A percentile compares a stretch with the other conserved stretches of the same genome.
These are phyloP conservation scores for Scaptomyza cyrtandrae DNA, from an alignment of 2,888 invertebrate genomes.

Conservation along the genomic window DNA sequence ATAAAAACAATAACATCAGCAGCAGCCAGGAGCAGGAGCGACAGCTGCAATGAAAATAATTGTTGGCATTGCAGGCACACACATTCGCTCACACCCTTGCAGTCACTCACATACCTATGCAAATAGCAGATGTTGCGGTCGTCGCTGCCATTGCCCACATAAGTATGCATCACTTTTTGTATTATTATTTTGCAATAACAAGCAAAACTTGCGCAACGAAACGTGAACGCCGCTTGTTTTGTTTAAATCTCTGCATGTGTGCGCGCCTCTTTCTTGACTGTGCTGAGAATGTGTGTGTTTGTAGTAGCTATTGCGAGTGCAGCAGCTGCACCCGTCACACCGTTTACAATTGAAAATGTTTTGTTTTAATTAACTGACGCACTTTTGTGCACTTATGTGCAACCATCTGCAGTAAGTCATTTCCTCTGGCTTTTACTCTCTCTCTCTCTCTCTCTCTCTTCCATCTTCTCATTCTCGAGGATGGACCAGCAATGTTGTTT, in stretches of 20 bases:
- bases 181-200: slow-evolving; percentile 49
- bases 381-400: slow-evolving; percentile 63
- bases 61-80: slow-evolving; percentile 45
- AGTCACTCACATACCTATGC: slow-evolving; percentile 51
- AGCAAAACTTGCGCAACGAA: slow-evolving; percentile 57
- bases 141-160: slow-evolving; percentile 48
- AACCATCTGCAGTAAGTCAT: slow-evolving; percentile 21
- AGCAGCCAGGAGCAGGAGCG: slow-evolving; percentile 71
- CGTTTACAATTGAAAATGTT: slow-evolving; percentile 80
- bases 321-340: slow-evolving; percentile 23
- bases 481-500: slow-evolving; percentile 16
- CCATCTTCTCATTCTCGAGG: background rate
- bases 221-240: slow-evolving; percentile 50
- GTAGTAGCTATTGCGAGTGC: slow-evolving; percentile 9
- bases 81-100: slow-evolving; percentile 2
- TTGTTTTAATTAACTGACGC: slow-evolving; percentile 81
- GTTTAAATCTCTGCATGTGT: slow-evolving; percentile 26
- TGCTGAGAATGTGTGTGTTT: slow-evolving; percentile 11
- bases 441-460: background rate
- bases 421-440: background rate
- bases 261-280: slow-evolving; percentile 23
- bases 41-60: slow-evolving; percentile 78
- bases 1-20: slow-evolving; percentile 65
- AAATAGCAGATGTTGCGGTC: slow-evolving; percentile 39
- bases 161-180: slow-evolving; percentile 61